Evolutionary conservation across 2,113 vertebrate genomes (phyloP).

Genomic region (Sapayoa aenigma): DNA sequence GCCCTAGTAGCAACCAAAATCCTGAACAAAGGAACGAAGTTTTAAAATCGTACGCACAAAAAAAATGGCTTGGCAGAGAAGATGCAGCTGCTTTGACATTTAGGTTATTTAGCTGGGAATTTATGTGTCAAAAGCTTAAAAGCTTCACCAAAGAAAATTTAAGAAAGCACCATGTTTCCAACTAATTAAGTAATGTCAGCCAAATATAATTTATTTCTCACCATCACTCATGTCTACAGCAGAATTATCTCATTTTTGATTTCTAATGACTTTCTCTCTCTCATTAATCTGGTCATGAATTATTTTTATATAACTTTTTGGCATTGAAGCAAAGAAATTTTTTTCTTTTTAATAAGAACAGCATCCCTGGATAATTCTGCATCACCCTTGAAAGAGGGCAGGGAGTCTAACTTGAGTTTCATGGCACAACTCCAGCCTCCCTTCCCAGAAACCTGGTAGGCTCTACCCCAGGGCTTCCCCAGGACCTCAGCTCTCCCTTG

Average conservation of each 20-base stretch:
- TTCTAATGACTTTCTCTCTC: constrained; percentile 65
- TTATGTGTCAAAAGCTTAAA: constrained; percentile 73
- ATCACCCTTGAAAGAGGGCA: background rate
- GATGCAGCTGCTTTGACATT: constrained; percentile 34
- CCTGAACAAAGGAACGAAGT: constrained; percentile 7
- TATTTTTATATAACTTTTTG: constrained; percentile 65
- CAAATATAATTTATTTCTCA: constrained; percentile 68
- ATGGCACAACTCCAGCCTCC: background rate
- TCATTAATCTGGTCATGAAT: constrained; percentile 68
- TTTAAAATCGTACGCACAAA: constrained; percentile 10
- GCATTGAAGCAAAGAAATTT: constrained; percentile 37
- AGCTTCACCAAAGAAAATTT: constrained; percentile 70
- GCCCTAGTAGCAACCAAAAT: background rate
- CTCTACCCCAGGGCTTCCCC: background rate
- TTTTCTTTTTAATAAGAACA: constrained; percentile 13
- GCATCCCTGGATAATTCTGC: constrained; percentile 2
- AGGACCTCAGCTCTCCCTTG: background rate
- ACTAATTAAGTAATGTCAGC: constrained; percentile 74
- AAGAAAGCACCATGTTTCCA: constrained; percentile 69
- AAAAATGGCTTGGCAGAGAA: constrained; percentile 25
- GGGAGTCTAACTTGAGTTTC: background rate
- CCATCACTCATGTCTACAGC: constrained; percentile 62
- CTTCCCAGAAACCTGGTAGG: background rate
- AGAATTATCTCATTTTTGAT: constrained; percentile 65
- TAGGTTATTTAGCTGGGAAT: constrained; percentile 63